Percentiles rank a stretch among this genome's conserved stretches.
These are phyloP conservation scores for Brassicogethes aeneus DNA, from an alignment of 2,888 invertebrate genomes.

Conservation along the genomic window DNA sequence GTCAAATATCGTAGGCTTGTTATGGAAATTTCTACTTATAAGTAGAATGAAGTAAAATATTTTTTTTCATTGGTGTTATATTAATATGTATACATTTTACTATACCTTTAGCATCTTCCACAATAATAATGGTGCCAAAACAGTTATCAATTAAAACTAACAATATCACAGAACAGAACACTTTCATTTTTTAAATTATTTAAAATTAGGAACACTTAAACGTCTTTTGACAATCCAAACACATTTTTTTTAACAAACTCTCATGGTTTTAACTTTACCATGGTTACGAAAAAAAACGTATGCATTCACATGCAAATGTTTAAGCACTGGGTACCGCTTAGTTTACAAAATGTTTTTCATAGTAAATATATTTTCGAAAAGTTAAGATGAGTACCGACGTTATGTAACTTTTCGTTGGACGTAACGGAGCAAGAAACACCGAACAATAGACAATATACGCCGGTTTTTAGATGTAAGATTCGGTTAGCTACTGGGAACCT, in stretches of 20 bases:
- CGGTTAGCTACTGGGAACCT: constrained; percentile 18
- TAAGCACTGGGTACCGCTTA: too few relatives aligned
- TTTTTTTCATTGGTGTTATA: too few relatives aligned
- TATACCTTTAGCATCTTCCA: constrained; percentile 34
- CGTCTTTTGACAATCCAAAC: neutral
- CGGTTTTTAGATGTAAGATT: constrained; percentile 11
- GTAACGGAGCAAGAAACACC: neutral
- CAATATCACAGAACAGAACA: constrained; percentile 26
- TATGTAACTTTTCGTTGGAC: neutral
- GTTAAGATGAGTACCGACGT: too few relatives aligned
- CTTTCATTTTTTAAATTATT: constrained; percentile 18
- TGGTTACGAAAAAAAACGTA: too few relatives aligned
- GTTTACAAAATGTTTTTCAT: too few relatives aligned
- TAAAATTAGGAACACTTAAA: neutral
- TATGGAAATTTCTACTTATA: too few relatives aligned
- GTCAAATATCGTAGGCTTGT: too few relatives aligned
- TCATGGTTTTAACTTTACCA: neutral
- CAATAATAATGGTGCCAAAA: constrained; percentile 25
- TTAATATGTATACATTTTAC: too few relatives aligned
- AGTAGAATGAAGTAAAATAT: too few relatives aligned
- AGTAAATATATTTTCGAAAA: too few relatives aligned
- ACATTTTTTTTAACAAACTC: neutral
- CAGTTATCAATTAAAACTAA: constrained; percentile 14
- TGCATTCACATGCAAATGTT: too few relatives aligned
- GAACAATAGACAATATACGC: constrained; percentile 16